Evolutionary conservation across 2,797 vertebrate species (phyloP).

Genomic region (Nothura maculosa): DNA sequence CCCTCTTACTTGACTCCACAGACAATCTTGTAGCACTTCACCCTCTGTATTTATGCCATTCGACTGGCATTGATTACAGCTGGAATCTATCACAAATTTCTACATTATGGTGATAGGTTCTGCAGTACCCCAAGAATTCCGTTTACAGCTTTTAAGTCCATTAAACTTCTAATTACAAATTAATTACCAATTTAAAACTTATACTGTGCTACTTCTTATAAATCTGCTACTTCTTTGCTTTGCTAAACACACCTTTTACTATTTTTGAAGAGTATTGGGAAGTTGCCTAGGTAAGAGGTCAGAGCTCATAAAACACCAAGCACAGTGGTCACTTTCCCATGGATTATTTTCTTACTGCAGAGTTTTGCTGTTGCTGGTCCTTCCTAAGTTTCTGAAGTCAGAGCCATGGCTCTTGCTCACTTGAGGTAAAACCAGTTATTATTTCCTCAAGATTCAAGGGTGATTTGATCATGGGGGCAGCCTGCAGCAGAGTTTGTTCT

Average conservation of each 20-base stretch:
- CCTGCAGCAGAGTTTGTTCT: neutral
- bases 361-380: no score
- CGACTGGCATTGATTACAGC: neutral
- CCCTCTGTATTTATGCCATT: neutral
- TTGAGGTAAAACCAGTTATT: neutral
- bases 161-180: neutral
- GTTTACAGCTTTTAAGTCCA: neutral
- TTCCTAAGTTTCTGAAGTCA: neutral
- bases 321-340: neutral
- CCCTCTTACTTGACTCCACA: neutral
- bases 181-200: neutral
- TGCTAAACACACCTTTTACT: neutral
- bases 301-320: neutral
- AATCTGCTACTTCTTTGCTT: neutral
- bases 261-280: neutral
- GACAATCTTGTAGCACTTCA: neutral
- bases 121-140: neutral
- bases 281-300: neutral
- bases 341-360: neutral
- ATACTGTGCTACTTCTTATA: neutral
- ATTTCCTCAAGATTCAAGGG: neutral
- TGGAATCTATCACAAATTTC: neutral
- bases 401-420: neutral
- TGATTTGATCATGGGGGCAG: neutral
- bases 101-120: neutral